These are phyloP conservation scores for Apotomis turbidana DNA, from an alignment of 2,888 invertebrate genomes.

Conservation along the genomic window DNA sequence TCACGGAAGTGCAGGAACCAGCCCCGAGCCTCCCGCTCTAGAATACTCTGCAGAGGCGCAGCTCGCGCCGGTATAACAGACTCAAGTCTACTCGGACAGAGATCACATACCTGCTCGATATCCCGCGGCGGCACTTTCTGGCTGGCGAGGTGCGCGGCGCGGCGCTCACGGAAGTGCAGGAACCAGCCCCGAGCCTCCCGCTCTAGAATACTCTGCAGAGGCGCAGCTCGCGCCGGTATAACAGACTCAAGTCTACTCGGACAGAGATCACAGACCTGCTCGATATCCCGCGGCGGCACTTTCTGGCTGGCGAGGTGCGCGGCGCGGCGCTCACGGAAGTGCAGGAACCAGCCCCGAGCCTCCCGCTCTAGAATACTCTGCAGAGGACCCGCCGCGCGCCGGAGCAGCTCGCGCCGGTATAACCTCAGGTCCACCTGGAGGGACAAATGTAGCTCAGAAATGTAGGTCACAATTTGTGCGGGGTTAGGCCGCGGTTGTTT, in stretches of 20 bases:
- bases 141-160: slow-evolving; percentile 92
- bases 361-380: slow-evolving; percentile 93
- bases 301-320: slow-evolving; percentile 93
- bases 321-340: slow-evolving; percentile 94
- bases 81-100: slow-evolving; percentile 89
- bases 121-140: slow-evolving; percentile 94
- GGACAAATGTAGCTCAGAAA: too few species aligned
- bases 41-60: slow-evolving; percentile 90
- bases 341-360: slow-evolving; percentile 96
- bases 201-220: slow-evolving; percentile 91
- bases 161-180: slow-evolving; percentile 94
- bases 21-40: slow-evolving; percentile 95
- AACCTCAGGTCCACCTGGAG: slow-evolving; percentile 89
- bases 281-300: slow-evolving; percentile 93
- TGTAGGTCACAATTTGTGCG: too few species aligned
- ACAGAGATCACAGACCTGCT: too few species aligned
- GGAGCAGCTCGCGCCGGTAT: slow-evolving; percentile 81
- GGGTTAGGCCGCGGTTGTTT: too few species aligned
- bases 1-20: slow-evolving; percentile 98
- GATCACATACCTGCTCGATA: slow-evolving; percentile 86
- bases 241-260: slow-evolving; percentile 93
- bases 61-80: slow-evolving; percentile 90
- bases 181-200: slow-evolving; percentile 97
- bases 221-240: slow-evolving; percentile 83
- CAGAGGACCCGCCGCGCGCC: slow-evolving; percentile 71